Evolutionary conservation across 2,888 invertebrate genomes (phyloP), one percentile per base, ranked within the genome.

Genomic region (Habroteleia sp.): DNA sequence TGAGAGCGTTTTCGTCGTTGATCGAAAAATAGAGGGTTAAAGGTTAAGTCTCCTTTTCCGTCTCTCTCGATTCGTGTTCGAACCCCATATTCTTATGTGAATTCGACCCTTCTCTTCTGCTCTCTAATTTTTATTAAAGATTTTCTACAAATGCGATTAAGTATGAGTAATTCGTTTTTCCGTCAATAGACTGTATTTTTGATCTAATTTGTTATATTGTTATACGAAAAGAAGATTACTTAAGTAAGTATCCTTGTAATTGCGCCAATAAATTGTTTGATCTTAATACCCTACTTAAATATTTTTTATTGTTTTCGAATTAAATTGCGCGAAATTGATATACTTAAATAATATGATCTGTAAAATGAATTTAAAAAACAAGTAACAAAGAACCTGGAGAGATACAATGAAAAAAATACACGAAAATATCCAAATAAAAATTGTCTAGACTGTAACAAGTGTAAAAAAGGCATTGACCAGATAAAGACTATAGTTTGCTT

Each of bases 71-170:
- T 20, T 20, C 17, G 17, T 13, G 17, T 39, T 35, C 20, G 29
- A 44, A 44, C 54, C 35, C 17, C 7, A 29, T 48, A 56, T 56
- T 42, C 56, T 66, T 56, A 42, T 39, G n/a, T n/a, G 39, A 23
- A 46, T 16, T 48, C 66, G 54, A 56, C 66, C 66, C 66, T 56
- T 11, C n/a, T 35, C 16, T 8, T 16, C 13, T 20, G 10, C 11
- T 42, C 35, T 39, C 29, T 44, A 44, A 65, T 65, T 65, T 65
- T 35, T 52, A 44, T 65, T 31, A 56, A 66, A 66, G 46, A 48
- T 56, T 56, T 56, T 58, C 48, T 41, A 33, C 37, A 68, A 56
- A 68, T 68, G 50, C 48, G 58, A 68, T 68, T 58, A 58, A 27
- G 23, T 35, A 13, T 41, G 54, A 65, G 54, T 50, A 62, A 66